Evolutionary conservation across 2,113 vertebrate species (phyloP).

Genomic region (Pogona vitticeps): DNA sequence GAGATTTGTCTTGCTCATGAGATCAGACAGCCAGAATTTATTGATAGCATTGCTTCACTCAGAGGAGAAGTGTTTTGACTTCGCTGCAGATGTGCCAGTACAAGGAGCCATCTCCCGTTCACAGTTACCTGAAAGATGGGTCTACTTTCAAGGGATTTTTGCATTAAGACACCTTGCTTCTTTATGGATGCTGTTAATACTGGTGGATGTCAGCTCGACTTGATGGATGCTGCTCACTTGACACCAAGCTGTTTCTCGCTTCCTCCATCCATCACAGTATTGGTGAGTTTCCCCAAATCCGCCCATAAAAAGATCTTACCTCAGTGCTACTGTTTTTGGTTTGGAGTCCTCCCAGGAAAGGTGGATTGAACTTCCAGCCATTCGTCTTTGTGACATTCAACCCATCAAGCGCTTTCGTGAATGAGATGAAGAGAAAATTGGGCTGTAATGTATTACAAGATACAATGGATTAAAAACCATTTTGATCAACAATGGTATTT

Average conservation of each 20-base stretch:
- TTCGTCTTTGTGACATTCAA: not conserved
- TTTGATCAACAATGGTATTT: not conserved
- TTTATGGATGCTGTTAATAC: conserved; percentile 1
- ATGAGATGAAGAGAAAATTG: not conserved
- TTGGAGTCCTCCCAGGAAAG: conserved; percentile 1
- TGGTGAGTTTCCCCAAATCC: not conserved
- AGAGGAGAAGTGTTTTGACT: not conserved
- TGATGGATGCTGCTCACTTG: conserved; percentile 35
- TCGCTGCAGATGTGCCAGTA: not conserved
- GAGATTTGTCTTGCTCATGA: conserved; percentile 35
- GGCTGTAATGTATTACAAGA: not conserved
- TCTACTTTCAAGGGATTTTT: not conserved
- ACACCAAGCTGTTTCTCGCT: conserved; percentile 21
- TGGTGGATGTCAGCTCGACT: not conserved
- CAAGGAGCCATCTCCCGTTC: not conserved
- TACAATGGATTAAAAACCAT: not conserved
- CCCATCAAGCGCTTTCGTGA: not conserved
- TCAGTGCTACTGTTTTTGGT: not conserved
- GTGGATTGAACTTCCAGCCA: not conserved
- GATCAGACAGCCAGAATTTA: conserved; percentile 14
- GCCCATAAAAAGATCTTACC: not conserved
- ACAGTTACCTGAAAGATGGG: not conserved
- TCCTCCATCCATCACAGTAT: conserved; percentile 7
- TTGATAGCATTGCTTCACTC: conserved; percentile 5
- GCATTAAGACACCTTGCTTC: not conserved